phyloP scores from a whole-genome alignment of 2,888 invertebrate species.

The Plagodis pulveraria region DNA sequence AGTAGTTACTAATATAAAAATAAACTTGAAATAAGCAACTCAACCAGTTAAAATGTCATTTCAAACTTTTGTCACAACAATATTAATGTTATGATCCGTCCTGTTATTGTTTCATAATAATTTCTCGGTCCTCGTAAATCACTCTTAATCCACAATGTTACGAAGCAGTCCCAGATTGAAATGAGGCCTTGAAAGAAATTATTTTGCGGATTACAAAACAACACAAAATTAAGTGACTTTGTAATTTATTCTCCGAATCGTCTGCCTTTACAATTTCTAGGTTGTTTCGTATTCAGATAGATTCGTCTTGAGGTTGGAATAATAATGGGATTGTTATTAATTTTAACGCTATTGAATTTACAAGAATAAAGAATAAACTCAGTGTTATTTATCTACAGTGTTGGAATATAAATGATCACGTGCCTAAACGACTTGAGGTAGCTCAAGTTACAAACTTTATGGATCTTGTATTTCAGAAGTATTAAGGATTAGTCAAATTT shows the following conservation, averaged over 20 bases:
- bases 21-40: too few relatives aligned
- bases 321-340: slow-evolving; percentile 51
- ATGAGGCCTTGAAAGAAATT: slow-evolving; percentile 62
- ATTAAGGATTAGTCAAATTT: too few relatives aligned
- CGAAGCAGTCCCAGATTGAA: slow-evolving; percentile 52
- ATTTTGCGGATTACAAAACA: slow-evolving; percentile 62
- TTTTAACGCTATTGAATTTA: slow-evolving; percentile 37
- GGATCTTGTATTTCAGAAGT: too few relatives aligned
- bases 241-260: slow-evolving; percentile 63
- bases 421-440: neutral
- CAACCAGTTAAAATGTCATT: too few relatives aligned
- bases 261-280: slow-evolving; percentile 52
- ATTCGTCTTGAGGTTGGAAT: slow-evolving; percentile 49
- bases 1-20: too few relatives aligned
- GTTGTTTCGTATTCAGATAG: slow-evolving; percentile 58
- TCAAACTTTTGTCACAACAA: slow-evolving; percentile 7
- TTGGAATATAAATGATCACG: slow-evolving; percentile 12
- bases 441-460: too few relatives aligned
- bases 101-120: slow-evolving; percentile 51
- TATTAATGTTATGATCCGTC: slow-evolving; percentile 36
- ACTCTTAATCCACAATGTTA: slow-evolving; percentile 50
- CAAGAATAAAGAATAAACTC: neutral
- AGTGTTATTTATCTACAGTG: neutral
- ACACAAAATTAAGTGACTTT: slow-evolving; percentile 64
- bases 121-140: slow-evolving; percentile 49